Evolutionary conservation across 2,888 invertebrate genomes (phyloP), one percentile per base, ranked within the genome.

Genomic region (Synergus laeviventris): DNA sequence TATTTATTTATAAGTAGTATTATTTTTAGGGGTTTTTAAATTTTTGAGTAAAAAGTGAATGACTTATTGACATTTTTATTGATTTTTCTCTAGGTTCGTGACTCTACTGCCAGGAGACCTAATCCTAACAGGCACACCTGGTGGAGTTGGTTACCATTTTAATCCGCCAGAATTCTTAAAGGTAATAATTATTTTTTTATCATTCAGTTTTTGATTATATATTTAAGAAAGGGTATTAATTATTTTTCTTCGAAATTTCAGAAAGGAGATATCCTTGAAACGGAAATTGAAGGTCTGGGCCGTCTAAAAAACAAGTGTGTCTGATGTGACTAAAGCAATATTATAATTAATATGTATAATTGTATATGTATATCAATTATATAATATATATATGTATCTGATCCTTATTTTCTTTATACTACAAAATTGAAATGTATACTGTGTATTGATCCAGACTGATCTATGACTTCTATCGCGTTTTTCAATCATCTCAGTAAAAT

Each of bases 51-150:
- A 31, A 54, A 21, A 24, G 21, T 31, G 7, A 31, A 5, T 31
- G 5, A 31, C 31, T 31, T 31, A 31, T 31, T 31, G 31, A 0
- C 18, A 54, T 54, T 54, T 11, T 9, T 18, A 18, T 11, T 18
- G 18, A 9, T 54, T 54, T 18, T 60, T 24, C 77, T 92, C 18
- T 90, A 97, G 96, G 76, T 93, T 95, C 74, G 93, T 96, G 87
- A 97, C 97, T 0, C 91, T 98, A 0, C 92, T 95, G 61, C 97
- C 97, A 0, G 97, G 97, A 7, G 97, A 98, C 88, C 92, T 97
- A 0, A 95, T 98, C 81, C 91, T 97, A 75, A 98, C 97, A 1
- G 98, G 97, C n/a, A 97, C 97, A 0, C 98, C 98, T 0, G 92
- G 92, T 60, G 94, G 94, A 49, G 93, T 94, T 18, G 92, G 92